Conservation (phyloP, 2,113 vertebrate genomes). For the Planiliza haematocheilus region DNA sequence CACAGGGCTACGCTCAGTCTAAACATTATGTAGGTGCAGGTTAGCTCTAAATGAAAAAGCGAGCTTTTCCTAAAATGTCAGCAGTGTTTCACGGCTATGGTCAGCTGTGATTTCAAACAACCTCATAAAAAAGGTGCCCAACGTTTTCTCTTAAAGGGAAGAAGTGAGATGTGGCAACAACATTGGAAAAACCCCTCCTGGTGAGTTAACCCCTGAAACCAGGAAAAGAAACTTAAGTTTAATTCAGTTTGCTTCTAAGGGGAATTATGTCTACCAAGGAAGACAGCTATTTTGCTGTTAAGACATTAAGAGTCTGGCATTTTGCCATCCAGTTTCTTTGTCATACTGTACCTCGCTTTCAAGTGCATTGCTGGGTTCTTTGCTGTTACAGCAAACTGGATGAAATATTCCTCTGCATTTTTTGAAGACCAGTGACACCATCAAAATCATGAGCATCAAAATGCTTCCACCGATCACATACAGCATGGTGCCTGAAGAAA, state of each 20-base stretch:
- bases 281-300: neutral
- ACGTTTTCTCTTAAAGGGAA: neutral
- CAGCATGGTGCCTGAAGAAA: conserved; percentile 31
- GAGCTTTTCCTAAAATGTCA: too few species aligned
- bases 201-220: neutral
- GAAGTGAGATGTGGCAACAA: too few species aligned
- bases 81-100: too few species aligned
- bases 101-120: neutral
- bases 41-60: too few species aligned
- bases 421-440: conserved; percentile 5
- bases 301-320: neutral
- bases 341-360: conserved; percentile 41
- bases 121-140: neutral
- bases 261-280: neutral
- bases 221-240: neutral
- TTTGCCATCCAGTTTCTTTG: neutral
- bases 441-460: neutral
- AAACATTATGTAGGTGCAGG: too few species aligned
- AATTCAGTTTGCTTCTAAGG: neutral
- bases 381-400: neutral
- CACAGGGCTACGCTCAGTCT: too few species aligned
- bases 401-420: conserved; percentile 28
- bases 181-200: conserved; percentile 19
- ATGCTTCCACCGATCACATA: neutral
- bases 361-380: neutral